Conservation (phyloP, 1,140 invertebrate genomes). For the Cotesia glomerata region DNA sequence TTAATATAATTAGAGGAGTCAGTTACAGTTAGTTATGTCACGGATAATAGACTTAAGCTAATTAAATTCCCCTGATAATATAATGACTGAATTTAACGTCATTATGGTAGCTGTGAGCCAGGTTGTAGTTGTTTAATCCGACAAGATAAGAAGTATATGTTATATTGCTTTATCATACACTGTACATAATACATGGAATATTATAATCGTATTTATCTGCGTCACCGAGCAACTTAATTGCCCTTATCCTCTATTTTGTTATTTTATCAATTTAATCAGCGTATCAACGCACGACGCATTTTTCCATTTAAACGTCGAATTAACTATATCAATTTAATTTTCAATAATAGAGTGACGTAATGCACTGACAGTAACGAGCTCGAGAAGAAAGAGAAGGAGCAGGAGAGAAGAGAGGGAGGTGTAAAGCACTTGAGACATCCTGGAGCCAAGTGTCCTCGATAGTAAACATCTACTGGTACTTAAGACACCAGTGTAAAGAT, state of each 20-base stretch:
- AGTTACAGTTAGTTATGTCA: slow-evolving; percentile 9
- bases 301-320: too few species aligned
- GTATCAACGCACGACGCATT: too few species aligned
- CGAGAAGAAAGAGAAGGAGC: not conserved
- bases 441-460: slow-evolving; percentile 20
- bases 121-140: slow-evolving; percentile 32
- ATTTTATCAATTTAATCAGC: too few species aligned
- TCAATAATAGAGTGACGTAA: not conserved
- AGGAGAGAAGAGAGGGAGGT: not conserved
- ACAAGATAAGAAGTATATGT: slow-evolving; percentile 17
- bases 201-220: not conserved
- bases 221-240: too few species aligned
- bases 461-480: slow-evolving; percentile 21
- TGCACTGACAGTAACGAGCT: not conserved
- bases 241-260: too few species aligned
- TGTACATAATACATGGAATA: not conserved
- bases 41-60: slow-evolving; percentile 42
- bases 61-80: slow-evolving; percentile 44
- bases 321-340: too few species aligned
- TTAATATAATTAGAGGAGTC: slow-evolving; percentile 2
- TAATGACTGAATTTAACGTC: slow-evolving; percentile 35
- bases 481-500: slow-evolving; percentile 26
- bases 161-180: not conserved
- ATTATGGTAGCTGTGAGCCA: slow-evolving; percentile 24
- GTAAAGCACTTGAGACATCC: slow-evolving; percentile 19